A percentile compares a stretch with the other conserved stretches of the same genome.
phyloP scores from a whole-genome alignment of 2,113 vertebrate species.

The Stegastes partitus region DNA sequence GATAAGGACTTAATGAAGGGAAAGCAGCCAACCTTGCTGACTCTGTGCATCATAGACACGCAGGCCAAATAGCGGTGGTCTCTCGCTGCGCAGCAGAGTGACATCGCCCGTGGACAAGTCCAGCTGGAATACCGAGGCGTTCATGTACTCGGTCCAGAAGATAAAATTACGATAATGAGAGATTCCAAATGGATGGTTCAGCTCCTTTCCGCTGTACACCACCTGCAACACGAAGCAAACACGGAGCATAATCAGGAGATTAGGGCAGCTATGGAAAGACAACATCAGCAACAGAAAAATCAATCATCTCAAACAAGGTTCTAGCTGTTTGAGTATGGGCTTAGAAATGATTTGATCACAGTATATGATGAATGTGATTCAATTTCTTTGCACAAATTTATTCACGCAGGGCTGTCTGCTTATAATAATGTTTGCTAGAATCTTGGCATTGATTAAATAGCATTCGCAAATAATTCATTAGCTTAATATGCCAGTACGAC shows the following conservation, averaged over 20 bases:
- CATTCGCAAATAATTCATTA: conserved; percentile 76
- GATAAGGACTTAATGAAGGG: conserved; percentile 24
- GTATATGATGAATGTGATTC: conserved; percentile 69
- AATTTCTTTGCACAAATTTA: conserved; percentile 66
- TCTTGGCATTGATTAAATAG: conserved; percentile 73
- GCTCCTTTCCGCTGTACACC: conserved; percentile 94
- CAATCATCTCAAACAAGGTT: conserved; percentile 51
- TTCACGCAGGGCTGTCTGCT: conserved; percentile 51
- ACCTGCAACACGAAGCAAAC: conserved; percentile 83
- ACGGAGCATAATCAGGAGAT: conserved; percentile 48
- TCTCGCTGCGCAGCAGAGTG: conserved; percentile 91
- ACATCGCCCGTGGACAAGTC: conserved; percentile 91
- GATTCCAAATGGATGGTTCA: conserved; percentile 98
- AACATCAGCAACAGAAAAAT: conserved; percentile 22
- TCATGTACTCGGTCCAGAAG: conserved; percentile 99
- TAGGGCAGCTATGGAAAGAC: conserved; percentile 20
- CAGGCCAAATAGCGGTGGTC: conserved; percentile 95
- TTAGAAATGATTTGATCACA: conserved; percentile 60
- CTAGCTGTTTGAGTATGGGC: conserved; percentile 50
- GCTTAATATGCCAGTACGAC: conserved; percentile 53
- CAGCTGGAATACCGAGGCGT: conserved; percentile 97
- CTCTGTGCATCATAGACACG: conserved; percentile 94
- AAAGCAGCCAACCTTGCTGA: conserved; percentile 91
- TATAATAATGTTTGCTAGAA: conserved; percentile 72
- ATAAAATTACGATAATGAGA: conserved; percentile 93